These are phyloP conservation scores for Monopis laevigella DNA, from an alignment of 2,888 invertebrate genomes.

Conservation along the genomic window DNA sequence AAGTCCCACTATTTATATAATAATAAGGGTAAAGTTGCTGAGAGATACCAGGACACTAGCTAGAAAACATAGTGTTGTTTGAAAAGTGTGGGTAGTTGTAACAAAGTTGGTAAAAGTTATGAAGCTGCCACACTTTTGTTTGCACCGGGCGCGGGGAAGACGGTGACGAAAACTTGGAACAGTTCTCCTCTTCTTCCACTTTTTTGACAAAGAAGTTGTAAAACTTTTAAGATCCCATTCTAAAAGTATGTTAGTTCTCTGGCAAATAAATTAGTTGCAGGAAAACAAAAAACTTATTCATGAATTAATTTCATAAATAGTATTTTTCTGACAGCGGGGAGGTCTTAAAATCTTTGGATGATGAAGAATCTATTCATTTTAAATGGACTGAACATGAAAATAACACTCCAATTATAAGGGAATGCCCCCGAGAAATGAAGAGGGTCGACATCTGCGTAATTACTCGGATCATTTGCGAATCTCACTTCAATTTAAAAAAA, in stretches of 20 bases:
- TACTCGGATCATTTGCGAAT: slow-evolving; percentile 62
- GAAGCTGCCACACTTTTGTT: slow-evolving; percentile 39
- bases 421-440: slow-evolving; percentile 46
- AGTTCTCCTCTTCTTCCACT: slow-evolving; percentile 26
- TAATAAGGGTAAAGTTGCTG: neutral
- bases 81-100: slow-evolving; percentile 7
- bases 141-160: slow-evolving; percentile 25
- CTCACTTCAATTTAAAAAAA: slow-evolving; percentile 54
- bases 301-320: slow-evolving; percentile 1
- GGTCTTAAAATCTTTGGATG: slow-evolving; percentile 2
- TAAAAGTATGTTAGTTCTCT: slow-evolving; percentile 18
- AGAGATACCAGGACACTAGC: neutral
- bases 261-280: slow-evolving; percentile 4
- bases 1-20: no score
- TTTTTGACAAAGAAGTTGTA: slow-evolving; percentile 31
- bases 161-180: slow-evolving; percentile 9
- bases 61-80: slow-evolving; percentile 9
- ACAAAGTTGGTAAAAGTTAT: slow-evolving; percentile 38
- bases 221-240: slow-evolving; percentile 33
- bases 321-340: slow-evolving; percentile 2
- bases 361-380: slow-evolving; percentile 6
- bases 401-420: slow-evolving; percentile 42
- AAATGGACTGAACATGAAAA: slow-evolving; percentile 11
- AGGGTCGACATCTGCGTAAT: slow-evolving; percentile 64
- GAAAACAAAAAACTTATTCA: neutral